Base-by-base conservation (phyloP, 2,888 invertebrate genomes). In the Ecliptopera silaceata region DNA sequence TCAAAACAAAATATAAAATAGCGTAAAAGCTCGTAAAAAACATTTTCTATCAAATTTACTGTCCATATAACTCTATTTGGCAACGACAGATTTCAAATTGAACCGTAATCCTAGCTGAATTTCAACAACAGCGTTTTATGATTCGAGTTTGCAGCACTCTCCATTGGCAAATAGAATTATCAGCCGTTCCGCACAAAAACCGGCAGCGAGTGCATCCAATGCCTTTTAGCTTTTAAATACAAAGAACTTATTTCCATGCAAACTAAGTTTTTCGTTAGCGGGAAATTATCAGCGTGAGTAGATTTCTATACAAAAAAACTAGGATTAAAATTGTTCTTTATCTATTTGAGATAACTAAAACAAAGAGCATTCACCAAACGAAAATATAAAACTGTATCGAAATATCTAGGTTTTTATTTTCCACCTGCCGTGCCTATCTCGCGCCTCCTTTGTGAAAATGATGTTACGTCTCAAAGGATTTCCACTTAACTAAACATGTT, bases 81-180 rank as follows among this genome's bases (percentile, higher is more conserved):
- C 26, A 42, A 58, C 51, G 59, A 62, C 55, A 45, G 36, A 48
- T 48, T 48, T 54, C 4, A 41, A 54, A 46, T 48, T 54, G 47
- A 43, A 36, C 54, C 32, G 39, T 51, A 32, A 47, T 47, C 47
- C 42, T 49, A 48, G 39, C 44, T 31, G 44, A 55, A 49, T 31
- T 54, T 61, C 57, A 61, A 67, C 63, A 66, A 65, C 65, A 71
- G 64, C 64, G 61, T 64, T 74, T 68, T 64, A 70, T 73, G 69
- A 72, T 72, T 68, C 61, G 59, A 66, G 61, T 68, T 71, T 65
- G 67, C 66, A 74, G 76, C 74, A 74, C 76, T 77, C 70, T 69
- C 69, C 71, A 64, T 70, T 66, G 64, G 72, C 71, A 56, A 83
- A 83, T 81, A 73, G 74, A 82, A 80, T 83, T 83, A 83, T 78